A percentile compares a stretch with the other conserved stretches of the same genome.
These are phyloP conservation scores for Tetrao urogallus DNA, from an alignment of 2,113 vertebrate species.

Conservation along the genomic window DNA sequence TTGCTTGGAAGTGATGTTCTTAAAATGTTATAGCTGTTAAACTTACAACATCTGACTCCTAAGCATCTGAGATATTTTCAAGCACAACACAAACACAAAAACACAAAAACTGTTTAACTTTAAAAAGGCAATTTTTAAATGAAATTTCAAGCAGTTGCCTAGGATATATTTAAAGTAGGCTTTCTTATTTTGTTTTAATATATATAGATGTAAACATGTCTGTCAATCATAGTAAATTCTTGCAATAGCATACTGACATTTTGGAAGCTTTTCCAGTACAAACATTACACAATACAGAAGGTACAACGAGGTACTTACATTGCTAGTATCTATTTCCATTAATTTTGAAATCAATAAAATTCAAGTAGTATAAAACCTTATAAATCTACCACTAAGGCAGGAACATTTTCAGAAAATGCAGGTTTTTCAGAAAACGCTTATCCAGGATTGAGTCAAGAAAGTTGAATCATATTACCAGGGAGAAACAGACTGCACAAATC, in stretches of 20 bases:
- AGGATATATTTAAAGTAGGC: neutral
- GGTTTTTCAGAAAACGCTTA: neutral
- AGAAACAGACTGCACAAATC: neutral
- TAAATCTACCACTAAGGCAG: neutral
- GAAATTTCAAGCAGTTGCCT: neutral
- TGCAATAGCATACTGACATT: neutral
- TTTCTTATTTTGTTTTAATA: neutral
- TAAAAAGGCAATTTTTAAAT: neutral
- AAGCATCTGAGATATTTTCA: neutral
- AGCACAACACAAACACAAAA: neutral
- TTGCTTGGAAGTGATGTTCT: neutral
- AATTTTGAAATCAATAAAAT: neutral
- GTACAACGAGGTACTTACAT: neutral
- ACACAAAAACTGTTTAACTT: neutral
- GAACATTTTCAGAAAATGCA: neutral
- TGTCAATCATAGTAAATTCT: neutral
- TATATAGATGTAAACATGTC: neutral
- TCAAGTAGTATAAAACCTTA: neutral
- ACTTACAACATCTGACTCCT: neutral
- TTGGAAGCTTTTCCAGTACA: neutral
- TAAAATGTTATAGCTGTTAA: neutral
- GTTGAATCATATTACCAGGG: neutral
- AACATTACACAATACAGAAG: neutral
- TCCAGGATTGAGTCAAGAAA: neutral
- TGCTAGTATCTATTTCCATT: neutral